Evolutionary conservation across 2,113 vertebrate species (phyloP), one percentile per base, ranked within the genome.

Genomic region (Sebastes fasciatus): DNA sequence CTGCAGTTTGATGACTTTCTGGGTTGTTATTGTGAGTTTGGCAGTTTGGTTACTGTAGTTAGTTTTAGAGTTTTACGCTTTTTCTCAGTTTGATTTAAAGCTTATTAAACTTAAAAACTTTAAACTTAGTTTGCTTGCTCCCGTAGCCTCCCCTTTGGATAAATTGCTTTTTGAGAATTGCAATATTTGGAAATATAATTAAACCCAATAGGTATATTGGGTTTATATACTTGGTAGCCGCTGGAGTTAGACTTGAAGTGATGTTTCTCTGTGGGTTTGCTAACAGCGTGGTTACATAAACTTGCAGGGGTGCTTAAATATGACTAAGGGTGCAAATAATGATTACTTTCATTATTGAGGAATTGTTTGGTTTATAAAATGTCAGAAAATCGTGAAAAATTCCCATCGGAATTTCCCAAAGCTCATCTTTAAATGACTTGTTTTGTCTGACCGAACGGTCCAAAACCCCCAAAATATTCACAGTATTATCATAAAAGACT

Each of bases 11-110:
- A 72, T 12, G 26, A 45, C 69, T 58, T 46, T 60, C 19, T 46
- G 4, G 23, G 17, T 65, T 54, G 54, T 73, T 76, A 45, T 13
- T 45, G 51, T 77, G 40, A 46, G 40, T 74, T 77, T 48, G 48
- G 23, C 46, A 46, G 40, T 74, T 77, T 48, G 48, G 23, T 66
- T 73, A 61, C 23, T 11, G 5, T 1, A n/a, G n/a, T 62, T 49
- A 66, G 1, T 67, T 67, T 8, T 34, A 0, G 9, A 54, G 14
- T 63, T 60, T 66, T 63, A 57, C 42, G 21, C 2, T 14, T 68
- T 55, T 45, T 58, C n/a, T 54, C n/a, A 21, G 16, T 81, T 78
- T 73, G 57, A 57, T 57, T 73, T 43, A 23, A 40, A n/a, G 21
- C 8, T 34, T 34, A 34, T 34, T 34, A 34, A 34, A 34, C 34